Conservation (phyloP, 2,113 vertebrate species). For the Strigops habroptila region DNA sequence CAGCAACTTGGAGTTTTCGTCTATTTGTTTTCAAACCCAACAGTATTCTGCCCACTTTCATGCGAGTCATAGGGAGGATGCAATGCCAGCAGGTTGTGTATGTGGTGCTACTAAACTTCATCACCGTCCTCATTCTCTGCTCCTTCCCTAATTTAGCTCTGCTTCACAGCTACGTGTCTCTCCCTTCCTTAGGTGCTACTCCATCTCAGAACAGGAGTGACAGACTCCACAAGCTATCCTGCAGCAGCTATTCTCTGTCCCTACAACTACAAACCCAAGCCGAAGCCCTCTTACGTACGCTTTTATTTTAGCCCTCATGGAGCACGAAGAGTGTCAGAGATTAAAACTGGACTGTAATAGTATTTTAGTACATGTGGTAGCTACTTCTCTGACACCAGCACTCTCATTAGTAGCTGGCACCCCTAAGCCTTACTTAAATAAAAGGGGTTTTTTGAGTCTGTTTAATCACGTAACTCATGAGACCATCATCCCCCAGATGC, state of each 20-base stretch:
- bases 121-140: background rate
- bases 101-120: background rate
- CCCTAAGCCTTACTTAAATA: background rate
- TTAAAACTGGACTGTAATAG: background rate
- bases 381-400: fast-evolving
- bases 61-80: fast-evolving
- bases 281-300: fast-evolving
- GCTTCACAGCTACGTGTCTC: background rate
- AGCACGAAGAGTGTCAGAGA: background rate
- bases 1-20: background rate
- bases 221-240: background rate
- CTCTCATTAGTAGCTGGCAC: background rate
- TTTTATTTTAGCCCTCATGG: background rate
- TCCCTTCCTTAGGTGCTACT: fast-evolving
- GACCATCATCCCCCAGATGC: background rate
- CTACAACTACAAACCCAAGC: background rate
- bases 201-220: fast-evolving
- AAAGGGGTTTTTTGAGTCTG: background rate
- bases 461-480: background rate
- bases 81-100: background rate
- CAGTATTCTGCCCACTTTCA: fast-evolving
- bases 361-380: background rate
- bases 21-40: background rate
- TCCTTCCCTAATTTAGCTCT: background rate
- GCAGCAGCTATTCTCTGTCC: background rate